These are phyloP conservation scores for Pangasius mekongensis DNA, from an alignment of 2,797 vertebrate genomes.

Conservation along the genomic window DNA sequence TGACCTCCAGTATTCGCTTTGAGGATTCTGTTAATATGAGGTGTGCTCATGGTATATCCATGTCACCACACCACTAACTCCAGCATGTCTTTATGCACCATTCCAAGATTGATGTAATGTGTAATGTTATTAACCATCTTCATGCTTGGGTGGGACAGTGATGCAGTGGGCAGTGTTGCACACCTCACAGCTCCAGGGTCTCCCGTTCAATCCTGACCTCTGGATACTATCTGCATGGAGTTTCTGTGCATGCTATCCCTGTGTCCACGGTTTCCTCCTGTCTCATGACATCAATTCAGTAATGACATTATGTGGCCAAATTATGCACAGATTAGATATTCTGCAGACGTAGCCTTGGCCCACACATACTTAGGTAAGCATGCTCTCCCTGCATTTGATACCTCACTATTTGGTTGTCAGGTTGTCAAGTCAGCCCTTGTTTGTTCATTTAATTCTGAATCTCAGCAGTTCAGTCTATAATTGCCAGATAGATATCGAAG, in stretches of 20 bases:
- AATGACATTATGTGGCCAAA: neutral
- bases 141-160: neutral
- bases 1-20: neutral
- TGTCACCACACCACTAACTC: neutral
- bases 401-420: neutral
- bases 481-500: neutral
- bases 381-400: neutral
- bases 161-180: neutral
- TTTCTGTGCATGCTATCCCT: neutral
- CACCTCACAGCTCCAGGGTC: neutral
- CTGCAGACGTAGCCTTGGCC: neutral
- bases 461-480: neutral
- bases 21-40: neutral
- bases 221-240: neutral
- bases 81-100: neutral
- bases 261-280: neutral
- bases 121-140: neutral
- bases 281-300: neutral
- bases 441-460: constrained; percentile 19
- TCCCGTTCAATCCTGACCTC: neutral
- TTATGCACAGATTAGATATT: neutral
- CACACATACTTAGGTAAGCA: neutral
- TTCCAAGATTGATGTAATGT: neutral
- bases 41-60: neutral
- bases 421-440: neutral